phyloP scores from a whole-genome alignment of 2,797 vertebrate species.

The Benthosema pterotum region DNA sequence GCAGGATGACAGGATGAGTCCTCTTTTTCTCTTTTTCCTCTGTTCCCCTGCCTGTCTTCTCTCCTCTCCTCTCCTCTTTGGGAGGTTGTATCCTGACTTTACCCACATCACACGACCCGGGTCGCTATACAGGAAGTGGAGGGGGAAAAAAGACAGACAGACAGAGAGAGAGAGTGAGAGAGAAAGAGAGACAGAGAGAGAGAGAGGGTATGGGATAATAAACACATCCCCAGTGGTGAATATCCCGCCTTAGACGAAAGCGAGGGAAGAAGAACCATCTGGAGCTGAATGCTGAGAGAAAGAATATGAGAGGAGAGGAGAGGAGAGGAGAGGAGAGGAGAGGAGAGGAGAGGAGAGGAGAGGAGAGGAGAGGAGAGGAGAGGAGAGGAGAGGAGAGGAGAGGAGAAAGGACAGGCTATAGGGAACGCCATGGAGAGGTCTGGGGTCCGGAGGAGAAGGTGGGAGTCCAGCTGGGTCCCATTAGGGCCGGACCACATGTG shows the following conservation, averaged over 20 bases:
- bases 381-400: slow-evolving; percentile 65
- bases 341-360: slow-evolving; percentile 50
- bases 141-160: slow-evolving; percentile 14
- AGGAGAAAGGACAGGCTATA: slow-evolving; percentile 45
- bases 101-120: slow-evolving; percentile 49
- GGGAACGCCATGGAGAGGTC: no score
- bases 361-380: slow-evolving; percentile 85
- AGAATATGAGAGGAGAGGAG: slow-evolving; percentile 71
- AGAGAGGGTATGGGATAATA: slow-evolving; percentile 32
- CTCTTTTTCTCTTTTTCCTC: slow-evolving; percentile 14
- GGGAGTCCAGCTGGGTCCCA: slow-evolving; percentile 98
- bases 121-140: slow-evolving; percentile 21
- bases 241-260: slow-evolving; percentile 36
- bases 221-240: slow-evolving; percentile 47
- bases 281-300: slow-evolving; percentile 60
- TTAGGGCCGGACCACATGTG: slow-evolving; percentile 94
- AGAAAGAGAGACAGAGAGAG: slow-evolving; percentile 16
- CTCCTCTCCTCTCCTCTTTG: slow-evolving; percentile 15
- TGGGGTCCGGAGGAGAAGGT: slow-evolving; percentile 84
- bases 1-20: slow-evolving; percentile 36
- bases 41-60: slow-evolving; percentile 8
- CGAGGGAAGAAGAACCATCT: slow-evolving; percentile 62
- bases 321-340: slow-evolving; percentile 82
- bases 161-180: slow-evolving; percentile 19
- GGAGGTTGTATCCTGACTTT: slow-evolving; percentile 37